These are phyloP conservation scores for Lottia gigantea DNA, from an alignment of 2,888 invertebrate genomes.

Conservation along the genomic window DNA sequence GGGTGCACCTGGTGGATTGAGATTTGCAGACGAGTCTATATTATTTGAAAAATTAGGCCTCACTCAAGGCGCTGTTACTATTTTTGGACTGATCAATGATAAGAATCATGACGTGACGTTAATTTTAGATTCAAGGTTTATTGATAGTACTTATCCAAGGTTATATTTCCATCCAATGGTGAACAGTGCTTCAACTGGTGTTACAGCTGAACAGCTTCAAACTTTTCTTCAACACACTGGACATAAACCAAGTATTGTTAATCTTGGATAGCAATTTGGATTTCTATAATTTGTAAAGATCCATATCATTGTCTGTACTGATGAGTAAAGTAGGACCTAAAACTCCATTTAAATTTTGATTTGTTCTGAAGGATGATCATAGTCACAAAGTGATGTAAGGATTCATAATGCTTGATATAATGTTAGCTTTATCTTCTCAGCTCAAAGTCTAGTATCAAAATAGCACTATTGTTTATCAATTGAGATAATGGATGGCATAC, in stretches of 20 bases:
- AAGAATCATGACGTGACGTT: slow-evolving; percentile 54
- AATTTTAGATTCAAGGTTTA: slow-evolving; percentile 50
- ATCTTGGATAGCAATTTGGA: slow-evolving; percentile 18
- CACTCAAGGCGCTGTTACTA: slow-evolving; percentile 64
- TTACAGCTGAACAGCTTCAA: slow-evolving; percentile 47
- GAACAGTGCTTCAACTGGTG: slow-evolving; percentile 56
- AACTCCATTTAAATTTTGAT: too few species aligned
- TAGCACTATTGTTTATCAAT: too few species aligned
- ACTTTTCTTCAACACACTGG: slow-evolving; percentile 49
- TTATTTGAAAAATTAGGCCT: slow-evolving; percentile 63
- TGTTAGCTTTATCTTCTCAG: too few species aligned
- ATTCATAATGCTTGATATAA: too few species aligned
- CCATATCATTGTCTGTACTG: too few species aligned
- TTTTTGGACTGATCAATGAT: slow-evolving; percentile 66
- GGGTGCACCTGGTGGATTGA: slow-evolving; percentile 60
- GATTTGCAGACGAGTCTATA: slow-evolving; percentile 63
- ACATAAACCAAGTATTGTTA: slow-evolving; percentile 43
- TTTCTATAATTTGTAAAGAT: too few species aligned
- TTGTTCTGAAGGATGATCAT: too few species aligned
- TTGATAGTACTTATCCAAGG: slow-evolving; percentile 44
- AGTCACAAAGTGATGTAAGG: too few species aligned
- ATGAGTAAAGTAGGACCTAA: too few species aligned
- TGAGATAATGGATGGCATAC: too few species aligned
- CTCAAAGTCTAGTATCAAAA: too few species aligned
- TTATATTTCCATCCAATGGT: slow-evolving; percentile 65